phyloP scores from a whole-genome alignment of 2,113 vertebrate genomes.

The Gasterosteus aculeatus region DNA sequence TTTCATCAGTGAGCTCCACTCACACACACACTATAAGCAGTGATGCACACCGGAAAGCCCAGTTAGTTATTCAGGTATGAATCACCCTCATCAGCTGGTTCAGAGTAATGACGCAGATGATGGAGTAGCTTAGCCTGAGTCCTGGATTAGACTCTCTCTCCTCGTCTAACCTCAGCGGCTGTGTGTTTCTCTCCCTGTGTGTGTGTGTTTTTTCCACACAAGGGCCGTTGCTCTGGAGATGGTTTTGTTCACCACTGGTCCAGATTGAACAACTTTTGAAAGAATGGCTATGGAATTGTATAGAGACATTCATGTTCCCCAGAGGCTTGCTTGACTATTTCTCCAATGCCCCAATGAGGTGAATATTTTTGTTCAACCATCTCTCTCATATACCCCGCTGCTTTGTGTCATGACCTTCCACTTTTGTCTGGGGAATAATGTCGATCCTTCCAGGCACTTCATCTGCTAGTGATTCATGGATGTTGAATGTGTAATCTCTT shows the following conservation, averaged over 20 bases:
- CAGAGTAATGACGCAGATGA: constrained; percentile 54
- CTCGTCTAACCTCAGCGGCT: constrained; percentile 1
- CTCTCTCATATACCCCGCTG: neutral
- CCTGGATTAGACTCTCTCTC: constrained; percentile 48
- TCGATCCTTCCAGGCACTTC: constrained; percentile 30
- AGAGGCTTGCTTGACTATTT: neutral
- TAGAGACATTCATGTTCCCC: neutral
- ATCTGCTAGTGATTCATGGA: constrained; percentile 49
- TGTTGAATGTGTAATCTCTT: constrained; percentile 18
- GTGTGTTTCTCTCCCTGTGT: constrained; percentile 1
- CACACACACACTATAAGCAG: constrained; percentile 22
- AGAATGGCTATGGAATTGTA: neutral
- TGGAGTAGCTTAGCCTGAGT: constrained; percentile 45
- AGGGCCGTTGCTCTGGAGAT: neutral
- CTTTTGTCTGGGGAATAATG: neutral
- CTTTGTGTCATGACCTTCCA: constrained; percentile 12
- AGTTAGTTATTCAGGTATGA: constrained; percentile 52
- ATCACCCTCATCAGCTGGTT: constrained; percentile 54
- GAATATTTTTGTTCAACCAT: neutral
- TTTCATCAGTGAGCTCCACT: constrained; percentile 35
- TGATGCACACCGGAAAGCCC: constrained; percentile 54
- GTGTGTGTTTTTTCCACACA: neutral
- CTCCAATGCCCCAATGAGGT: neutral
- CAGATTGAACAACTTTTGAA: neutral
- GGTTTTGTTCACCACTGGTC: neutral